A percentile compares a stretch with the other conserved stretches of the same genome.
phyloP scores from a whole-genome alignment of 2,113 vertebrate genomes.

The Terrapene triunguis region DNA sequence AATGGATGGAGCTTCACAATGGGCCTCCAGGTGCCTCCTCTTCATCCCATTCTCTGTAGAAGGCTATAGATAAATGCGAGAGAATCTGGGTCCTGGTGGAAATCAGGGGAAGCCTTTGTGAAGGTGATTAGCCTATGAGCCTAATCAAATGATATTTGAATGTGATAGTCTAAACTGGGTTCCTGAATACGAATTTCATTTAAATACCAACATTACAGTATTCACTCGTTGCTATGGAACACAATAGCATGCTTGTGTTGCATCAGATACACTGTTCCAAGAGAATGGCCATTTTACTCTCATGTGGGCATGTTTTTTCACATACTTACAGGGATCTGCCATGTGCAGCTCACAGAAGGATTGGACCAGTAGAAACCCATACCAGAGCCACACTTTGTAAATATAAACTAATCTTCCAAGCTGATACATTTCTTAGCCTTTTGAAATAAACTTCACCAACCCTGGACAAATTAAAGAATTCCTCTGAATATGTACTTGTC shows the following conservation, averaged over 20 bases:
- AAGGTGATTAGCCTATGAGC: not conserved
- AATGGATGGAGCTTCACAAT: not conserved
- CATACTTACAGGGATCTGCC: fast-evolving
- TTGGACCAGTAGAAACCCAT: not conserved
- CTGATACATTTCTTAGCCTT: not conserved
- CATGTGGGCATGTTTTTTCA: not conserved
- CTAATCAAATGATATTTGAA: not conserved
- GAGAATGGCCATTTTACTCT: not conserved
- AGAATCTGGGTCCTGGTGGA: not conserved
- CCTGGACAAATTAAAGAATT: not conserved
- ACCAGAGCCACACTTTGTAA: not conserved
- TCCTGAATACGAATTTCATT: not conserved
- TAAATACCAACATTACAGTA: not conserved
- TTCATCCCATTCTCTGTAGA: fast-evolving
- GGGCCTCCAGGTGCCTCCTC: not conserved
- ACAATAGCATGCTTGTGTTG: not conserved
- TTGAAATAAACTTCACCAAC: not conserved
- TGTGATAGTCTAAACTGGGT: not conserved
- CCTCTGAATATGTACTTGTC: not conserved
- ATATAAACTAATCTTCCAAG: not conserved
- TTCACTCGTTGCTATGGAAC: not conserved
- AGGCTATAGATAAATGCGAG: not conserved
- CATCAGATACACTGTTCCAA: not conserved
- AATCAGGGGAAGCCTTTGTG: fast-evolving
- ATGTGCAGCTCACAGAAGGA: not conserved